These are phyloP conservation scores for Anthopleura xanthogrammica DNA, from an alignment of 92 coral and sea anemone species.

Conservation along the genomic window DNA sequence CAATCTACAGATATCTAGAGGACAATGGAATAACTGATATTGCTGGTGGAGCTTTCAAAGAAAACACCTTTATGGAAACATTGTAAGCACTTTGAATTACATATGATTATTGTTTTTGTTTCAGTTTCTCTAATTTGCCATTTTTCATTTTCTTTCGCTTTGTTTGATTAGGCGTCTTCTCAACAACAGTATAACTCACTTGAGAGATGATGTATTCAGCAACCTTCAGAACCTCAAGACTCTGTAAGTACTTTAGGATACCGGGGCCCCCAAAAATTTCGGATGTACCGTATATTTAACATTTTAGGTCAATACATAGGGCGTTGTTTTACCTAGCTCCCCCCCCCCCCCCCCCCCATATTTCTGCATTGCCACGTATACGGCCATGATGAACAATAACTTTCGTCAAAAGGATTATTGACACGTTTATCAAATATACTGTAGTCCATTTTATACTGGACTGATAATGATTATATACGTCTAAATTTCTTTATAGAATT, in stretches of 20 bases:
- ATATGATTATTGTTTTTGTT: too few species aligned
- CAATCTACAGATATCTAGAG: conserved; percentile 19
- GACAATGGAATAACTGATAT: conserved; percentile 22
- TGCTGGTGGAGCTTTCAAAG: not conserved
- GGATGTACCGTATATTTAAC: too few species aligned
- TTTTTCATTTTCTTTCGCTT: not conserved
- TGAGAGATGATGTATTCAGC: not conserved
- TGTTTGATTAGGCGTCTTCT: not conserved
- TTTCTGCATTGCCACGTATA: too few species aligned
- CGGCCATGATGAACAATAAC: too few species aligned
- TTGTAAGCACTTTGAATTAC: conserved; percentile 5
- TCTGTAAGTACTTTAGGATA: not conserved
- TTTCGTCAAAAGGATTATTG: too few species aligned
- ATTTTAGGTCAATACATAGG: too few species aligned
- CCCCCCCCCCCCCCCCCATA: too few species aligned
- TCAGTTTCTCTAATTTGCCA: not conserved
- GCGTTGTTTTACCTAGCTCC: too few species aligned
- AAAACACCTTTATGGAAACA: not conserved
- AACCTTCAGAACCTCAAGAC: not conserved
- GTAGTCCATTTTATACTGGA: too few species aligned
- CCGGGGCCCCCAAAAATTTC: too few species aligned
- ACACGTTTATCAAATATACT: too few species aligned
- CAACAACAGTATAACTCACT: not conserved
- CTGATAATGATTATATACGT: too few species aligned
- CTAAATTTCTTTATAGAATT: not conserved